Percentiles rank a stretch among this genome's conserved stretches.
These are phyloP conservation scores for Corvus cornix DNA, from an alignment of 2,113 vertebrate genomes.

Conservation along the genomic window DNA sequence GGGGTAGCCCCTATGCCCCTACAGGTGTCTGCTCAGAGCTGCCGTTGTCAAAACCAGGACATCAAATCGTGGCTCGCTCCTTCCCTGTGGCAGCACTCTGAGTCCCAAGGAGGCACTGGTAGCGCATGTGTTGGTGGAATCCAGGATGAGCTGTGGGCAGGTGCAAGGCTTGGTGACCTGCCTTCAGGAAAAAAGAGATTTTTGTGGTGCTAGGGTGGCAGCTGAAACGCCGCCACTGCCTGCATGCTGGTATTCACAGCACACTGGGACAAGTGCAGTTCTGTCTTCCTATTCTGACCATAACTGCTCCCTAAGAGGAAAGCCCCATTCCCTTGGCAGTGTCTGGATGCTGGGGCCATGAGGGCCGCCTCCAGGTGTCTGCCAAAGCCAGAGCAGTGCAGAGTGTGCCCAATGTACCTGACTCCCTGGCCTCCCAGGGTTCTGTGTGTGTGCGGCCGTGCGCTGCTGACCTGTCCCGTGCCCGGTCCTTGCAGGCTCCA, in stretches of 20 bases:
- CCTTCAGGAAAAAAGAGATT: background rate
- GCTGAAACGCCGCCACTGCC: background rate
- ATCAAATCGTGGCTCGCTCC: fast-evolving
- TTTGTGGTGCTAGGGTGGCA: background rate
- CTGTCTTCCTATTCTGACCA: background rate
- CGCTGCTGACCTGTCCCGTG: background rate
- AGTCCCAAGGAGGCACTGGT: background rate
- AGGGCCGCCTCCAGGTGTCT: background rate
- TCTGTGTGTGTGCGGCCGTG: fast-evolving
- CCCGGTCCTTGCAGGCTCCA: slow-evolving; percentile 82
- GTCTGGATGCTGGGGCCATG: background rate
- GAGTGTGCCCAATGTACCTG: background rate
- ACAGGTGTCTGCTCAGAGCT: background rate
- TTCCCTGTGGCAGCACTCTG: background rate
- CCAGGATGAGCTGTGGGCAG: background rate
- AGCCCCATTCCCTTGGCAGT: background rate
- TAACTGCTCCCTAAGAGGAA: fast-evolving
- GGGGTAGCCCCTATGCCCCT: fast-evolving
- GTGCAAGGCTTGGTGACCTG: background rate
- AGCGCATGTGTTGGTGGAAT: background rate
- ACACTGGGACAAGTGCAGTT: background rate
- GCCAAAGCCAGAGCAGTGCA: background rate
- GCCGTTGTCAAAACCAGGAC: background rate
- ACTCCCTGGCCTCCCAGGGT: background rate
- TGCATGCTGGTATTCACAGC: background rate